phyloP scores from a whole-genome alignment of 2,113 vertebrate genomes.

The Tetrax tetrax region DNA sequence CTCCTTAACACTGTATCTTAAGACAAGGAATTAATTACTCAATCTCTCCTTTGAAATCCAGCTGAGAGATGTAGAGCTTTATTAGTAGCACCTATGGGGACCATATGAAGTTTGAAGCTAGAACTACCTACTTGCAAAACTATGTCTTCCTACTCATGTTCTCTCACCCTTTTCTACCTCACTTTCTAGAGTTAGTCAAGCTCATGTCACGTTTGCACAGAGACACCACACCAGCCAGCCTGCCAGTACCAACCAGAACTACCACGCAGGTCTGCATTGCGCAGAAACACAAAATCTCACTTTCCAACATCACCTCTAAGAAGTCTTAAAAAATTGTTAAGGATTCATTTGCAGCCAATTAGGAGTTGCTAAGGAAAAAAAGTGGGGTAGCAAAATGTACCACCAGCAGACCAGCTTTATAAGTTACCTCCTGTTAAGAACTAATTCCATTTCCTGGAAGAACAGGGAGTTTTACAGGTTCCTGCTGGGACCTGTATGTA shows the following conservation, averaged over 20 bases:
- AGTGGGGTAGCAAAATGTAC: not conserved
- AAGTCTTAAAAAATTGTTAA: not conserved
- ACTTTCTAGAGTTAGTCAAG: not conserved
- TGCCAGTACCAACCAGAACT: not conserved
- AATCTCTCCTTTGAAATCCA: not conserved
- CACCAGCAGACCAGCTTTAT: not conserved
- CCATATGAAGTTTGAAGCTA: not conserved
- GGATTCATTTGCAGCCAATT: not conserved
- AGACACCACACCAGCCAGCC: not conserved
- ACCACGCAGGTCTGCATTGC: not conserved
- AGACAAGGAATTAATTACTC: not conserved
- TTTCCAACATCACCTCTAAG: not conserved
- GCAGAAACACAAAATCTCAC: not conserved
- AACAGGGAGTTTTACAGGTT: not conserved
- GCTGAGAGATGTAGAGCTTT: not conserved
- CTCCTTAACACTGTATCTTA: not conserved
- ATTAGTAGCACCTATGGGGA: not conserved
- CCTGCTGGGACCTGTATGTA: not conserved
- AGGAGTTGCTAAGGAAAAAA: not conserved
- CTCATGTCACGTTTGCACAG: not conserved
- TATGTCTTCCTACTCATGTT: not conserved
- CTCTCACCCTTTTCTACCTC: not conserved
- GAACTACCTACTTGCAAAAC: not conserved
- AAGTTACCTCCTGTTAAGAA: not conserved
- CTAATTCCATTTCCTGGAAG: conserved; percentile 1